Evolutionary conservation across 1,140 invertebrate species (phyloP), one percentile per base, ranked within the genome.

Genomic region (Cotesia chilonis): DNA sequence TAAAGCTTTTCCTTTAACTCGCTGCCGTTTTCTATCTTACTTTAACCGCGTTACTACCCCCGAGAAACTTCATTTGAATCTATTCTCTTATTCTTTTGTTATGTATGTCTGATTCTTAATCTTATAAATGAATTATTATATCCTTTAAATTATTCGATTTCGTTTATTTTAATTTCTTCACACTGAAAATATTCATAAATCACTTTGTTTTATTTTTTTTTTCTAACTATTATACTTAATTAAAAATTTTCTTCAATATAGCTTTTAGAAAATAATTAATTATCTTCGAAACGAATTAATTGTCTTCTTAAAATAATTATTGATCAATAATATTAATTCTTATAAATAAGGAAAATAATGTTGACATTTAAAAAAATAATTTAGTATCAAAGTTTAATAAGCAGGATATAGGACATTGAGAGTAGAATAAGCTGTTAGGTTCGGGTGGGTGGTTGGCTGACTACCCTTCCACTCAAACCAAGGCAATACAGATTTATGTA

Each of bases 401-500:
- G 20, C 14, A 28, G 6, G 14, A 59, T 7, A 20, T 28, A 28
- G 7, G 17, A 9, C 9, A 28, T 70, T 78, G 73, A 68, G 64
- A 74, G 76, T 75, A 73, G 68, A 74, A 74, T 79, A 79, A 80
- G 76, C 59, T 41, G 36, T 77, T 75, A 36, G 76, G 57, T 59
- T 20, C 28, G 14, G 57, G 4, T 59, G 55, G 55, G 14, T 9
- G 57, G 57, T 20, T 59, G 55, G 55, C 66, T 68, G 51, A 51
- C 66, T 79, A 74, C 77, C 41, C 5, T 47, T 10, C 41, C 6
- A 47, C 41, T 47, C 41, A 47, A 68, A 63, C 78, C 73, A 77
- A 84, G 81, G 86, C 85, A 87, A 87, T 87, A 87, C 86, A 87
- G 86, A 87, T 87, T 87, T 87, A 87, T 87, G 85, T 87, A 85